Evolutionary conservation across 2,113 vertebrate genomes (phyloP).

Genomic region (Galeopterus variegatus): DNA sequence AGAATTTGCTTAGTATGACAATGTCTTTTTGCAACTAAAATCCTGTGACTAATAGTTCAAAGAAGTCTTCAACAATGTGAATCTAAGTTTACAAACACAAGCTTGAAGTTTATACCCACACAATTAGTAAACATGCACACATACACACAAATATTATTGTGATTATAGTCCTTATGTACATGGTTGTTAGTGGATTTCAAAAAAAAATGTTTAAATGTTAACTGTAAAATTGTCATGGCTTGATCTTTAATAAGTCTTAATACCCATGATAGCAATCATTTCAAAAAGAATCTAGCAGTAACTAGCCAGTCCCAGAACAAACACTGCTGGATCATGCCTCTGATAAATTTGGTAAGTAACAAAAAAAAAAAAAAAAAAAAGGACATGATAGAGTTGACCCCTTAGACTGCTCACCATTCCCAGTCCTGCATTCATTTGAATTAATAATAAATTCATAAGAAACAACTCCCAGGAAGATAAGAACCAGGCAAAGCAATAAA

Average conservation of each 20-base stretch:
- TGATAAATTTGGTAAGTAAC: background rate
- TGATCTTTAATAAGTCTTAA: slow-evolving; percentile 22
- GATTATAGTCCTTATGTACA: background rate
- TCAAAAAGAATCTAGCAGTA: slow-evolving; percentile 26
- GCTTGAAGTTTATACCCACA: background rate
- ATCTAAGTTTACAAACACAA: slow-evolving; percentile 3
- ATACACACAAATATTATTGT: no score
- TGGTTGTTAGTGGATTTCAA: background rate
- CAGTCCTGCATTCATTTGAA: slow-evolving; percentile 21
- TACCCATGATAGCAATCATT: background rate
- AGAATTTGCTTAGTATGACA: background rate
- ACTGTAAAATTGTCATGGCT: background rate
- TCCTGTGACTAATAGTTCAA: background rate
- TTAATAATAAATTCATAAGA: slow-evolving; percentile 43
- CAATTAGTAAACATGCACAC: background rate
- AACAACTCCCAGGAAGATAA: background rate
- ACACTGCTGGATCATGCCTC: background rate
- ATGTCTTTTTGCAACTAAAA: slow-evolving; percentile 38
- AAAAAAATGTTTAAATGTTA: background rate
- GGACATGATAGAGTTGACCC: background rate
- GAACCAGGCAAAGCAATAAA: background rate
- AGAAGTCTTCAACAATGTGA: slow-evolving; percentile 4
- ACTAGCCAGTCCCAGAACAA: background rate
- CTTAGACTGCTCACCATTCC: background rate
- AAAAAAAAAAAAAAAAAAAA: slow-evolving; percentile 1